phyloP scores from a whole-genome alignment of 1,140 invertebrate genomes.

The Drosophila neocordata region DNA sequence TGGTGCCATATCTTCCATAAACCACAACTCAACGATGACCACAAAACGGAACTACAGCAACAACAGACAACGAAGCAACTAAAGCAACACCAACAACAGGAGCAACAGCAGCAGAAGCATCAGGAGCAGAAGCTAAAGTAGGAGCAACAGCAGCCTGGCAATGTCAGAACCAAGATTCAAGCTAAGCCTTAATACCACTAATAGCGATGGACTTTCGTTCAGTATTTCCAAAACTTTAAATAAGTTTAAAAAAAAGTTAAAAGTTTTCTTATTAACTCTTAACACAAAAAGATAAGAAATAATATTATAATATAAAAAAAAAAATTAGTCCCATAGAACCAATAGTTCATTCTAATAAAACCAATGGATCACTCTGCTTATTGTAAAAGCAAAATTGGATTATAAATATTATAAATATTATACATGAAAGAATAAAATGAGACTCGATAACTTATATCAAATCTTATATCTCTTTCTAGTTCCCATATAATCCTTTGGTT shows the following conservation, averaged over 20 bases:
- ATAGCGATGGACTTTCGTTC: slow-evolving; percentile 3
- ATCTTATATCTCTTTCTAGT: too few relatives aligned
- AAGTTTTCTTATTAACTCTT: too few relatives aligned
- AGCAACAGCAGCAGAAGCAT: not conserved
- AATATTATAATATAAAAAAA: not conserved
- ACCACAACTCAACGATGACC: slow-evolving; percentile 70
- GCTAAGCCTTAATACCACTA: slow-evolving; percentile 52
- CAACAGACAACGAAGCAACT: slow-evolving; percentile 26
- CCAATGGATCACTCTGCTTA: too few relatives aligned
- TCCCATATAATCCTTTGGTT: too few relatives aligned
- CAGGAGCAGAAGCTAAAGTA: slow-evolving; percentile 11
- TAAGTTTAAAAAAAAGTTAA: too few relatives aligned
- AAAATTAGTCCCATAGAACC: not conserved
- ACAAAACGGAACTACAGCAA: slow-evolving; percentile 58
- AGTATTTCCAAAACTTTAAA: too few relatives aligned
- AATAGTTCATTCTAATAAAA: too few relatives aligned
- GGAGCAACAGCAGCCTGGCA: not conserved
- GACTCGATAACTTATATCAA: too few relatives aligned
- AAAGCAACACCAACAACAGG: slow-evolving; percentile 32
- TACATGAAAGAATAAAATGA: too few relatives aligned
- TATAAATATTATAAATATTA: too few relatives aligned
- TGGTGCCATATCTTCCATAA: slow-evolving; percentile 76
- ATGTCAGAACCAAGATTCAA: slow-evolving; percentile 20
- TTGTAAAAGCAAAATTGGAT: too few relatives aligned
- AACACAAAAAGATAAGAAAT: too few relatives aligned